phyloP scores from a whole-genome alignment of 2,888 invertebrate species.

The Nephrotoma flavescens region DNA sequence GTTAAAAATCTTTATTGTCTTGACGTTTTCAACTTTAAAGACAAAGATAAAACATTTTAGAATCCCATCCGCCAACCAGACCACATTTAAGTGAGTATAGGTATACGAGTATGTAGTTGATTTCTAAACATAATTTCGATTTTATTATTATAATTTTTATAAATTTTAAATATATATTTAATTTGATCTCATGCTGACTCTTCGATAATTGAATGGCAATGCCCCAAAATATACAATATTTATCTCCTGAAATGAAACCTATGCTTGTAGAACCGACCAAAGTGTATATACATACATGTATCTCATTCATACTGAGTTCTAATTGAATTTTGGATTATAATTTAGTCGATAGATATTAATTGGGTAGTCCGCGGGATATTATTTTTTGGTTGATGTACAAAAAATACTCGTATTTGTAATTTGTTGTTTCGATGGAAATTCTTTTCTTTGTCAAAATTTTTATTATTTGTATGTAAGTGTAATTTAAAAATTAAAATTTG shows the following conservation, averaged over 20 bases:
- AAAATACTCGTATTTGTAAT: too few species aligned
- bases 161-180: background rate
- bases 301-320: background rate
- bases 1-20: background rate
- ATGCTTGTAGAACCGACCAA: background rate
- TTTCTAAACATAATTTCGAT: background rate
- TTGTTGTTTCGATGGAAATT: too few species aligned
- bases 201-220: background rate
- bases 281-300: background rate
- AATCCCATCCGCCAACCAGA: background rate
- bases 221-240: background rate
- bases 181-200: background rate
- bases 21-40: background rate
- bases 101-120: background rate
- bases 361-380: background rate
- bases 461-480: too few species aligned
- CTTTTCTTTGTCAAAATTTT: too few species aligned
- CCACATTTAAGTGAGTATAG: background rate
- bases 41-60: too few species aligned
- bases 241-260: background rate
- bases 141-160: background rate
- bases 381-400: too few species aligned
- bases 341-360: background rate
- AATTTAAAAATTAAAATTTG: too few species aligned
- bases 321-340: background rate